Evolutionary conservation across 1,140 invertebrate genomes (phyloP).

Genomic region (Euura lappo): DNA sequence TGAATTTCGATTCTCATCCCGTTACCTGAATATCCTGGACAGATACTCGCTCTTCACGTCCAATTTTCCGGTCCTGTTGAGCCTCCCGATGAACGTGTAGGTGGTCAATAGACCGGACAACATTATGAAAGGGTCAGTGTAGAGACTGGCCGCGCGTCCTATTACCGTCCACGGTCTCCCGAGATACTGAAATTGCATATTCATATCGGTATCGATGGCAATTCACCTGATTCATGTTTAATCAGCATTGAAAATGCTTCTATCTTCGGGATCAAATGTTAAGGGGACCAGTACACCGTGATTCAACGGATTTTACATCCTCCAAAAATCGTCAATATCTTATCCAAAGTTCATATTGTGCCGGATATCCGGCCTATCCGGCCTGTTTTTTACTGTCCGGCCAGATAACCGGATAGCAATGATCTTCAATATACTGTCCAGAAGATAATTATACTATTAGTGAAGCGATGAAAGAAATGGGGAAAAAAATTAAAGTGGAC

Average conservation of each 20-base stretch:
- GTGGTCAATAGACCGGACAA: slow-evolving; percentile 75
- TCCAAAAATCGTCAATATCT: too few species aligned
- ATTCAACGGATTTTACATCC: too few species aligned
- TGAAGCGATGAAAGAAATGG: too few species aligned
- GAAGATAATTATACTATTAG: too few species aligned
- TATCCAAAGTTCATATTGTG: too few species aligned
- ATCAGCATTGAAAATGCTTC: slow-evolving; percentile 2
- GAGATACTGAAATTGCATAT: slow-evolving; percentile 59
- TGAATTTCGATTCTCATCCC: not conserved
- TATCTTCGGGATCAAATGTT: not conserved
- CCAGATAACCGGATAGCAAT: too few species aligned
- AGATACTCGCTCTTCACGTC: slow-evolving; percentile 67
- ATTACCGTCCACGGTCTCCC: slow-evolving; percentile 74
- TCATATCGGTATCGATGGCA: not conserved
- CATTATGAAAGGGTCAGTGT: slow-evolving; percentile 81
- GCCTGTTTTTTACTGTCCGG: too few species aligned
- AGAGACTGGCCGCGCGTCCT: slow-evolving; percentile 75
- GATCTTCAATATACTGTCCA: too few species aligned
- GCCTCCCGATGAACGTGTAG: slow-evolving; percentile 68
- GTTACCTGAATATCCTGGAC: slow-evolving; percentile 67
- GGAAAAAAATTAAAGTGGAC: too few species aligned
- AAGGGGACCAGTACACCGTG: too few species aligned
- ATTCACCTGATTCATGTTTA: slow-evolving; percentile 14
- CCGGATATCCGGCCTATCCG: too few species aligned
- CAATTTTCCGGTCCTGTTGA: slow-evolving; percentile 64